These are phyloP conservation scores for Athene cunicularia DNA, from an alignment of 2,113 vertebrate genomes.

Conservation along the genomic window DNA sequence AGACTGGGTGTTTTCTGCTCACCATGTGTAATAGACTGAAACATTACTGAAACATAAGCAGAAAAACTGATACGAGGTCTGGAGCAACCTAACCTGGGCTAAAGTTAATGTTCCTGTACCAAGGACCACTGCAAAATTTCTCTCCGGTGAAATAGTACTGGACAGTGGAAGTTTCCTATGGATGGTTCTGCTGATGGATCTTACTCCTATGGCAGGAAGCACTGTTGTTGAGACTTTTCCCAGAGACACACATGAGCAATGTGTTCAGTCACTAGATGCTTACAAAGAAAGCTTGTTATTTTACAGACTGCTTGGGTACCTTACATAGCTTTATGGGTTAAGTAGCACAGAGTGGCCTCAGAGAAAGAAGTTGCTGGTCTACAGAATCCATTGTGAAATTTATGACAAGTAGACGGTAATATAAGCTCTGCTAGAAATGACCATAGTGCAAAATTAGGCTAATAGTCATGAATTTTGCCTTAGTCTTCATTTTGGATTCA, in stretches of 20 bases:
- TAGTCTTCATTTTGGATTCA: neutral
- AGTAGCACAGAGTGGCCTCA: neutral
- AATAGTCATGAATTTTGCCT: neutral
- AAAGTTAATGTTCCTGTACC: neutral
- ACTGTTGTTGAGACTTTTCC: neutral
- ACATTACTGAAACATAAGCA: neutral
- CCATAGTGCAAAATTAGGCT: neutral
- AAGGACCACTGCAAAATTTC: neutral
- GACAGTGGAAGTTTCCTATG: neutral
- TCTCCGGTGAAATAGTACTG: neutral
- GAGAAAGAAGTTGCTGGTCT: neutral
- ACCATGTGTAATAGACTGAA: neutral
- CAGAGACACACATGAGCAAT: neutral
- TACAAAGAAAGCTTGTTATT: neutral
- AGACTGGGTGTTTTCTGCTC: neutral
- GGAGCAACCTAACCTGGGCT: neutral
- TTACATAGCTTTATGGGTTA: neutral
- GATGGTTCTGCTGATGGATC: neutral
- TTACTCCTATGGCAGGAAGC: neutral
- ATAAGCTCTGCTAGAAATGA: neutral
- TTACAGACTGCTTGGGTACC: neutral
- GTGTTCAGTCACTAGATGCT: neutral
- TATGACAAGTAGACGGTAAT: neutral
- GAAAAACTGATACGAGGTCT: neutral
- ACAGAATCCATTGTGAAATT: neutral